Percentiles rank a stretch among this genome's conserved stretches.
phyloP scores from a whole-genome alignment of 2,113 vertebrate genomes.

The Xenopus tropicalis region UCB_Xtro_10.0 CM004444.2:49962001-49962500 shows the following conservation, averaged over 20 bases:
- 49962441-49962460: not conserved
- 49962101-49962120: conserved; percentile 49
- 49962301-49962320: conserved; percentile 28
- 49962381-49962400: not conserved
- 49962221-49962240: conserved; percentile 49
- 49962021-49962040: conserved; percentile 55
- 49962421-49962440: not conserved
- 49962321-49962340: conserved; percentile 22
- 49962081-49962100: conserved; percentile 56
- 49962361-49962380: not conserved
- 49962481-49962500: not conserved
- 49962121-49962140: conserved; percentile 44
- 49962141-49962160: conserved; percentile 54
- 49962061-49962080: conserved; percentile 58
- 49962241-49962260: conserved; percentile 27
- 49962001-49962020: conserved; percentile 9
- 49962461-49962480: not conserved
- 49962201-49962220: conserved; percentile 61
- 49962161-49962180: conserved; percentile 43
- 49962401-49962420: not conserved
- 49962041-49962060: conserved; percentile 58
- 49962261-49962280: conserved; percentile 31
- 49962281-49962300: conserved; percentile 13
- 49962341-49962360: conserved; percentile 14
- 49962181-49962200: conserved; percentile 35